Evolutionary conservation across 2,113 vertebrate genomes (phyloP).

Genomic region (Spea bombifrons): DNA sequence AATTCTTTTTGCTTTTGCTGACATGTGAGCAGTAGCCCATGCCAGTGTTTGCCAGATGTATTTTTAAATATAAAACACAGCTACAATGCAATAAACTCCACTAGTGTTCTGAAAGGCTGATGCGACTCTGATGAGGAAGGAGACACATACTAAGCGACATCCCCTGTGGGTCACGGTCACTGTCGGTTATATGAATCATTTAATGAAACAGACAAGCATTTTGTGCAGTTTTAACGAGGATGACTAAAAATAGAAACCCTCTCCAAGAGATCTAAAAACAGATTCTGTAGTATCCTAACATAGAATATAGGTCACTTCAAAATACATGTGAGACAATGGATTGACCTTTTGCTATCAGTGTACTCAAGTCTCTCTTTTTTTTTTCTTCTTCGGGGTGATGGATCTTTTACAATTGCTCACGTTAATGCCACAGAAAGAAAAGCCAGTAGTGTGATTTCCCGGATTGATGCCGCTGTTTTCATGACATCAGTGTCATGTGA

Average conservation of each 20-base stretch:
- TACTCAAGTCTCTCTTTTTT: neutral
- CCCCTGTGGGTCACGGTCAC: neutral
- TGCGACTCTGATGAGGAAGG: neutral
- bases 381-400: neutral
- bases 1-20: neutral
- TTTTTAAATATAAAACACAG: neutral
- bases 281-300: neutral
- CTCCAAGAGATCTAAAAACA: slow-evolving; percentile 15
- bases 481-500: slow-evolving; percentile 44
- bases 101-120: neutral
- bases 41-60: neutral
- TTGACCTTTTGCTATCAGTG: slow-evolving; percentile 10
- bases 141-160: neutral
- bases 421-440: slow-evolving; percentile 15
- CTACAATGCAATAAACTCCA: neutral
- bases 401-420: slow-evolving; percentile 32
- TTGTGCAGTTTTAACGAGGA: neutral
- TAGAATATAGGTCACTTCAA: slow-evolving; percentile 15
- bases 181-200: slow-evolving; percentile 26
- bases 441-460: slow-evolving; percentile 23
- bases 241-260: slow-evolving; percentile 1
- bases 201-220: neutral
- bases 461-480: slow-evolving; percentile 17
- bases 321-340: slow-evolving; percentile 30
- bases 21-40: neutral